Conservation (phyloP, 2,113 vertebrate species). For the Phyllostomus discolor region DNA sequence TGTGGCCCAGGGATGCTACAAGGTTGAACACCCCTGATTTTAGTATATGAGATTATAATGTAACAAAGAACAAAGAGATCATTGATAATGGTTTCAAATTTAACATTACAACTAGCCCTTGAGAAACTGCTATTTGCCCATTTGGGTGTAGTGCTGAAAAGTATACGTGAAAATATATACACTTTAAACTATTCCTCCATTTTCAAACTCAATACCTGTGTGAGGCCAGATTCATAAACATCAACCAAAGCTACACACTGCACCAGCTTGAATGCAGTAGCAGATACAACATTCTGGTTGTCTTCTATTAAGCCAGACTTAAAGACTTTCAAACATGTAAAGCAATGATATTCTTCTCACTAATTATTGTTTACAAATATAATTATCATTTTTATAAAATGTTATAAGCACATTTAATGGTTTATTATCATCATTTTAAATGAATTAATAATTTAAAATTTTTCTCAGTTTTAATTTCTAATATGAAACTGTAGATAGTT, state of each 20-base stretch:
- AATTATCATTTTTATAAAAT: not conserved
- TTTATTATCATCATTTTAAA: not conserved
- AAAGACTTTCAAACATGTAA: not conserved
- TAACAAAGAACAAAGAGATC: not conserved
- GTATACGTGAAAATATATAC: not conserved
- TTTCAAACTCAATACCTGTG: not conserved
- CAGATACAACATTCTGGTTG: not conserved
- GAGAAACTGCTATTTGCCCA: not conserved
- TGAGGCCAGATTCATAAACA: not conserved
- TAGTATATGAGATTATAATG: not conserved
- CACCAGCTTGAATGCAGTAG: not conserved
- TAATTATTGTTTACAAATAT: not conserved
- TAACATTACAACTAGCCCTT: not conserved
- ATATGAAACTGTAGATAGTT: not conserved
- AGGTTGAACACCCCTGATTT: no score
- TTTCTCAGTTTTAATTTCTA: conserved; percentile 10
- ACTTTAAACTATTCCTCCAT: not conserved
- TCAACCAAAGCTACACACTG: not conserved
- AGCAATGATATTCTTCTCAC: not conserved
- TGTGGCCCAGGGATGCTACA: no score
- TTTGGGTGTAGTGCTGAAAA: not conserved
- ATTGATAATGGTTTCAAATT: not conserved
- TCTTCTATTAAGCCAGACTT: not conserved
- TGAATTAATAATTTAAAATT: not conserved
- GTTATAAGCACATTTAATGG: not conserved